A percentile compares a stretch with the other conserved stretches of the same genome.
Conservation (phyloP, 2,888 invertebrate species). For the Ectobius pallidus region DNA sequence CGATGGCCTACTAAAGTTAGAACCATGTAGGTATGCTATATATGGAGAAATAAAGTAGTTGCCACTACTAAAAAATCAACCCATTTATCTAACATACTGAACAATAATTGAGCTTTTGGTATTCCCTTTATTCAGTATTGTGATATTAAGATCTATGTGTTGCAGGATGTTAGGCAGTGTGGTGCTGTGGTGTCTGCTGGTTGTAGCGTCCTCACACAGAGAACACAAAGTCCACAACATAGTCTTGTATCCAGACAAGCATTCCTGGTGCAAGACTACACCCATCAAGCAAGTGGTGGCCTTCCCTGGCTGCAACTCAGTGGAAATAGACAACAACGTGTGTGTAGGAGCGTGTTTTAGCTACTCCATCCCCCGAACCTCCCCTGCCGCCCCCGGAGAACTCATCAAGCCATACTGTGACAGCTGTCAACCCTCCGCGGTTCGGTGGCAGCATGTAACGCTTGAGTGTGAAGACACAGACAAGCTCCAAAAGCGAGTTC, state of each 20-base stretch:
- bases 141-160: too few relatives aligned
- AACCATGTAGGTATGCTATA: too few relatives aligned
- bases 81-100: too few relatives aligned
- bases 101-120: too few relatives aligned
- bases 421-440: slow-evolving; percentile 69
- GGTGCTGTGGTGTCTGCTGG: too few relatives aligned
- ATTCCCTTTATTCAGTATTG: too few relatives aligned
- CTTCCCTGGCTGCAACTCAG: slow-evolving; percentile 67
- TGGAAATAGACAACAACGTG: slow-evolving; percentile 71
- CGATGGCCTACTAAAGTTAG: too few relatives aligned
- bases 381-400: slow-evolving; percentile 70
- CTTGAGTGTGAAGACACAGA: slow-evolving; percentile 62
- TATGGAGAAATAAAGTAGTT: too few relatives aligned
- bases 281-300: slow-evolving; percentile 71
- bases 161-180: too few relatives aligned
- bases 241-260: slow-evolving; percentile 70
- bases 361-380: slow-evolving; percentile 70
- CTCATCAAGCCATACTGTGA: slow-evolving; percentile 70
- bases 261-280: slow-evolving; percentile 73
- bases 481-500: slow-evolving; percentile 64
- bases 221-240: slow-evolving; percentile 68
- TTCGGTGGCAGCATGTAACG: slow-evolving; percentile 69
- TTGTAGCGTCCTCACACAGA: not conserved
- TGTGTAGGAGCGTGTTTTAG: slow-evolving; percentile 75
- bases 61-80: too few relatives aligned